Evolutionary conservation across 2,797 vertebrate species (phyloP), one percentile per base, ranked within the genome.

Genomic region (Tokudaia tokunoshimensis): DNA sequence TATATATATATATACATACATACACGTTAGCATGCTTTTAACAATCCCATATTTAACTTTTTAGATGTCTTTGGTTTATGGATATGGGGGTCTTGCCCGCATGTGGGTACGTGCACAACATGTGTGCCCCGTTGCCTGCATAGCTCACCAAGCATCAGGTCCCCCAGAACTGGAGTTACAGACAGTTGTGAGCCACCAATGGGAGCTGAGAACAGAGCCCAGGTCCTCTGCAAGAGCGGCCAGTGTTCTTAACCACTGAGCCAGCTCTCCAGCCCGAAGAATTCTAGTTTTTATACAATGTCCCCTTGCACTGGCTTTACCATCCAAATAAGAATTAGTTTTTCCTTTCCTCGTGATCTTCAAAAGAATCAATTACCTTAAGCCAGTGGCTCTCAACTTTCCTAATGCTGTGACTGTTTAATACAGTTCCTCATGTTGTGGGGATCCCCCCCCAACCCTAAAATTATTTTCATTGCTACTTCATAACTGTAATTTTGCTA

Each of bases 261-360:
- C 44, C 31, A 52, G 50, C 61, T 24, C 29, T 85, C 29, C 29
- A 67, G 61, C 10, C 29, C 17, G 0, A 82, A 82, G 37, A 85
- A 80, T 85, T 63, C 29, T 76, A 26, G 76, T 72, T 94, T 92
- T 83, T n/a, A 91, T 92, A 44, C 20, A 61, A 31, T 34, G 90
- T 74, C 24, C 24, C 17, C 5, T 94, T 19, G 57, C 31, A 22
- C 19, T 79, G 52, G 61, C 24, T 91, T 24, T 75, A n/a, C 8
- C 67, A 50, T 29, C 93, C 65, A 92, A 86, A 12, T 92, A 88
- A 84, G 37, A 95, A 88, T 74, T 47, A 22, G 50, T 86, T 55
- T 34, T 31, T 75, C 20, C 65, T 52, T 86, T 80, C 26, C 14
- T 37, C 72, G 37, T 63, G 41, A 52, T 86, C 89, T 13, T 83